Base-by-base conservation (phyloP, 2,888 invertebrate species). In the Boloria selene region DNA sequence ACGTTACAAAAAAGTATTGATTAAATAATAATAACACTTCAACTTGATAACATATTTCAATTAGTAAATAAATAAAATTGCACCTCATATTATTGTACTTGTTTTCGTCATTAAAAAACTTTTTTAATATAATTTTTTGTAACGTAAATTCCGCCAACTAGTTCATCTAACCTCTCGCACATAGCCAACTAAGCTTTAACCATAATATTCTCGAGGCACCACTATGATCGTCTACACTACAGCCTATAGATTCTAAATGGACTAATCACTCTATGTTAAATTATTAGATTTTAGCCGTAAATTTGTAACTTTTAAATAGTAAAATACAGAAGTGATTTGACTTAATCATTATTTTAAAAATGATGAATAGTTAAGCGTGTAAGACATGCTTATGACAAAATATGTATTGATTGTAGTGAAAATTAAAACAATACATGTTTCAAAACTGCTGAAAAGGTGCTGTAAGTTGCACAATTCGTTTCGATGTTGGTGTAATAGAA, bases 211-310 rank as follows among this genome's bases (percentile, higher is more conserved):
- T 75, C 73, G 74, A 78, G 75, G 73, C 75, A 75, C 73, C 52
- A 61, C 76, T 72, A 76, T 73, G 74, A 72, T 65, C 68, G 52
- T 72, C 75, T 81, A 79, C 69, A 60, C 75, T 79, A 81, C 70
- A 64, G 51, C 49, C 67, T 75, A 72, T 64, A 65, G 63, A 64
- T 62, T 61, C 68, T 72, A 72, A 69, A 69, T 71, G 66, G 64
- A 70, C 72, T 74, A 72, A 70, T 70, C 67, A 68, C 66, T 61
- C 68, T 72, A 71, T 70, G 64, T 61, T 47, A 60, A 60, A 49
- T 52, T 31, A 54, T 38, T 42, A 56, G 49, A 56, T 49, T 59
- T 55, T 53, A 47, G 61, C 31, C 22, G 55, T 50, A 45, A 38
- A 13, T 63, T 49, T 65, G 49, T 54, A 68, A 62, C n/a, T 10